phyloP scores from a whole-genome alignment of 2,888 invertebrate genomes.

The Drosophila demipolita region DNA sequence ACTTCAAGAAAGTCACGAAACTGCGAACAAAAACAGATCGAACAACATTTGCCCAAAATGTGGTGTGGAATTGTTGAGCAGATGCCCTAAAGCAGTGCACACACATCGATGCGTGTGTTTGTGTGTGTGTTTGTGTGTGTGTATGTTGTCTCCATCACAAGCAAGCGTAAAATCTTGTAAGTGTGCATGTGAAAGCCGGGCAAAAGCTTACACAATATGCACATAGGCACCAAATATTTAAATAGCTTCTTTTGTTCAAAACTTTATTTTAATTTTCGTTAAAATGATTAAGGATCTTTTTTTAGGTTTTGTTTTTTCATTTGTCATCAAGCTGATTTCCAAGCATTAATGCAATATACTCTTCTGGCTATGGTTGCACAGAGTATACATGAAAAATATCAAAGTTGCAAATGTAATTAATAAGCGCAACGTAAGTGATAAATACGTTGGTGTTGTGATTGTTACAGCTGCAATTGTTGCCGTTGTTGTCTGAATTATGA shows the following conservation, averaged over 20 bases:
- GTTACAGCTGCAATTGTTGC: constrained; percentile 25
- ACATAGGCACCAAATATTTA: not conserved
- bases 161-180: not conserved
- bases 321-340: not conserved
- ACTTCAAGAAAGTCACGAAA: constrained; percentile 54
- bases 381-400: constrained; percentile 15
- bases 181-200: not conserved
- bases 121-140: not conserved
- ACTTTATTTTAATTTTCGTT: not conserved
- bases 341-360: not conserved
- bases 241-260: not conserved
- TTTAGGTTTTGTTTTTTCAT: too few species aligned
- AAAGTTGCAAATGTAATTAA: constrained; percentile 39
- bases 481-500: constrained; percentile 52
- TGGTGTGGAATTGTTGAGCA: constrained; percentile 13
- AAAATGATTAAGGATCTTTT: too few species aligned
- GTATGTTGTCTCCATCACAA: not conserved
- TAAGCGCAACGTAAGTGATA: constrained; percentile 42
- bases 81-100: constrained; percentile 13
- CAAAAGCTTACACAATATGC: not conserved
- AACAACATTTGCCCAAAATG: constrained; percentile 15
- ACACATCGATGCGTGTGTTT: not conserved
- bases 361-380: not conserved
- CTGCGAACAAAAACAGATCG: constrained; percentile 11
- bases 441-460: constrained; percentile 31